Base-by-base conservation (phyloP, 1,140 invertebrate species). In the Lepidurus packardi region DNA sequence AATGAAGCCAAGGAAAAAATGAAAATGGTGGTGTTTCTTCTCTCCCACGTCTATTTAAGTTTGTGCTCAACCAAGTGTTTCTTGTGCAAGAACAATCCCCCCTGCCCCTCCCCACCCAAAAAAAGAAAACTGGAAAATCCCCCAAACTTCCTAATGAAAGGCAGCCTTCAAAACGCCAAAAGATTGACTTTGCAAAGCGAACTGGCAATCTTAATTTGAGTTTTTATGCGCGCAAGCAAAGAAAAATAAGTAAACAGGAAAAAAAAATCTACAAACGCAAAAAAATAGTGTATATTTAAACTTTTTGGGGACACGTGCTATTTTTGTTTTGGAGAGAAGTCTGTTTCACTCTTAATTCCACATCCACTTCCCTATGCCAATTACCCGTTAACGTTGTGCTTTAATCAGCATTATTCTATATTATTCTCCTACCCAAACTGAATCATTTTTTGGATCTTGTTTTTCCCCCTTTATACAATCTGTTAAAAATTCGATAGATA, bases 391-490 rank as follows among this genome's bases (percentile, higher is more conserved):
- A 34, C 34, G 34, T 34, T 34, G 34, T 34, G 34, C 34, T 34
- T 34, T 34, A 34, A 34, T 34, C 34, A 34, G 34, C 34, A 34
- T 34, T 34, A 34, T 34, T 34, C 1, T 34, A 34, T 34, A 34
- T 34, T 34, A 34, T 0, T 34, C 34, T 34, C 34, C 34, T 4
- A 13, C 10, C 11, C 24, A 13, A 25, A 41, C 44, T 43, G 25
- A 43, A n/a, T 25, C 24, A 5, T 75, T 75, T 25, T 42, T 42
- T 75, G 6, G 16, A 43, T 11, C 13, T 74, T 7, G 25, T 41
- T 75, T 75, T 41, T 75, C 44, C 44, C 42, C 34, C 74, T 43
- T 75, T 75, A 43, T 34, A 34, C 34, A 34, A 34, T 34, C 34
- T 4, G 34, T n/a, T n/a, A n/a, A n/a, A n/a, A 34, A 4, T 34